Conservation (phyloP, 2,113 vertebrate genomes). For the Amphiprion ocellaris region DNA sequence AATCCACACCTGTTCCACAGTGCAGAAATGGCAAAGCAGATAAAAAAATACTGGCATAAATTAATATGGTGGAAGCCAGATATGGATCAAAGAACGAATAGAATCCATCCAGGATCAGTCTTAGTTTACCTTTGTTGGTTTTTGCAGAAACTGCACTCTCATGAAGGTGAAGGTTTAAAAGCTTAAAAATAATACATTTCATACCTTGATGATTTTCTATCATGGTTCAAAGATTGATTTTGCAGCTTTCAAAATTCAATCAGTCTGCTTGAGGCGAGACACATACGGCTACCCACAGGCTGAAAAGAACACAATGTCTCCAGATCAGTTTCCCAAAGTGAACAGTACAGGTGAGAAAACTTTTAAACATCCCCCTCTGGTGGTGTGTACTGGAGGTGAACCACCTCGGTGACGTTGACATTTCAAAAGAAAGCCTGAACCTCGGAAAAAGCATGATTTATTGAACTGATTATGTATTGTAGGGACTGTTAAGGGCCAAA, state of each 20-base stretch:
- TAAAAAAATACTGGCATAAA: background rate
- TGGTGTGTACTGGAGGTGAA: constrained; percentile 34
- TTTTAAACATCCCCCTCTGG: constrained; percentile 64
- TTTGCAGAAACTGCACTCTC: constrained; percentile 6
- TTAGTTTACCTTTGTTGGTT: constrained; percentile 2
- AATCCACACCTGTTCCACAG: constrained; percentile 26
- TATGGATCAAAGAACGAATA: constrained; percentile 9
- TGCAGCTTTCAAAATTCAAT: constrained; percentile 28
- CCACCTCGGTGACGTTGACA: background rate
- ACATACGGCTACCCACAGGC: constrained; percentile 26
- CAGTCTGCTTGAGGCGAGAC: constrained; percentile 13
- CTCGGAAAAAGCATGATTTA: background rate
- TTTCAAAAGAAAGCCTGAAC: background rate
- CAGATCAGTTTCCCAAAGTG: constrained; percentile 25
- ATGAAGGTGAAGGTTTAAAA: background rate
- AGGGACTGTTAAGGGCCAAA: background rate
- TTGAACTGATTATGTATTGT: background rate
- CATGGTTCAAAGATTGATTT: constrained; percentile 25
- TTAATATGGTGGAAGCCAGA: background rate
- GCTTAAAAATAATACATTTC: background rate
- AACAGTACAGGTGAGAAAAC: constrained; percentile 19
- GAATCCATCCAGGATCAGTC: background rate
- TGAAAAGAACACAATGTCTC: constrained; percentile 72
- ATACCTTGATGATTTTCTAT: constrained; percentile 25
- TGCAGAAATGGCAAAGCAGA: constrained; percentile 4